phyloP scores from a whole-genome alignment of 2,113 vertebrate species.

The Pipa parva region DNA sequence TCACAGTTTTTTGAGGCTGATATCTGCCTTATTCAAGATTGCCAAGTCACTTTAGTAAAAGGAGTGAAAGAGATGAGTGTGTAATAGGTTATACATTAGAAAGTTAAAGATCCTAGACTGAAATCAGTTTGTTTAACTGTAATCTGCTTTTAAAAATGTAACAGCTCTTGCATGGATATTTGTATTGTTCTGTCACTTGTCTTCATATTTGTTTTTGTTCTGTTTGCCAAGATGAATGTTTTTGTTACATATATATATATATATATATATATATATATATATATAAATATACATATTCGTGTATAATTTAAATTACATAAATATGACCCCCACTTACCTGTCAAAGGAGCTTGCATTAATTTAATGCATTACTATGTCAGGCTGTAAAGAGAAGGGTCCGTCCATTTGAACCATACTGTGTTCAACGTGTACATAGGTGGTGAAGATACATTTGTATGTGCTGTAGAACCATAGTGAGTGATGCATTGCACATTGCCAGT shows the following conservation, averaged over 20 bases:
- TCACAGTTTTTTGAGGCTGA: too few species aligned
- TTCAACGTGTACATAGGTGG: constrained; percentile 72
- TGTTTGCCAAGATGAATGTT: constrained; percentile 5
- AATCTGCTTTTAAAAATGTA: background rate
- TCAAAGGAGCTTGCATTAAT: background rate
- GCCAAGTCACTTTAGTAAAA: constrained; percentile 9
- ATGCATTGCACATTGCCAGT: constrained; percentile 60
- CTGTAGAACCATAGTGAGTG: constrained; percentile 74
- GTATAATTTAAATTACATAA: constrained; percentile 36
- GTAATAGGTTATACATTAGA: too few species aligned
- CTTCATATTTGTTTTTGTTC: background rate
- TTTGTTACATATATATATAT: constrained; percentile 32
- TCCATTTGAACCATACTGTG: constrained; percentile 33
- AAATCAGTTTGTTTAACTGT: constrained; percentile 5
- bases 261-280: constrained; percentile 8
- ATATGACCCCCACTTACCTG: constrained; percentile 10
- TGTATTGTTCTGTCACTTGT: background rate
- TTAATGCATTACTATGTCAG: background rate
- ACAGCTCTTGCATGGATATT: constrained; percentile 25
- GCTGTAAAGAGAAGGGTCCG: background rate
- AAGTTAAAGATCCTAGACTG: background rate
- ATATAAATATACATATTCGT: constrained; percentile 24
- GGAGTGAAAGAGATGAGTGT: background rate
- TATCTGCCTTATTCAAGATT: background rate
- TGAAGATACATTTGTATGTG: constrained; percentile 76